Evolutionary conservation across 2,113 vertebrate genomes (phyloP), one percentile per base, ranked within the genome.

Genomic region (Atractosteus spatula): DNA sequence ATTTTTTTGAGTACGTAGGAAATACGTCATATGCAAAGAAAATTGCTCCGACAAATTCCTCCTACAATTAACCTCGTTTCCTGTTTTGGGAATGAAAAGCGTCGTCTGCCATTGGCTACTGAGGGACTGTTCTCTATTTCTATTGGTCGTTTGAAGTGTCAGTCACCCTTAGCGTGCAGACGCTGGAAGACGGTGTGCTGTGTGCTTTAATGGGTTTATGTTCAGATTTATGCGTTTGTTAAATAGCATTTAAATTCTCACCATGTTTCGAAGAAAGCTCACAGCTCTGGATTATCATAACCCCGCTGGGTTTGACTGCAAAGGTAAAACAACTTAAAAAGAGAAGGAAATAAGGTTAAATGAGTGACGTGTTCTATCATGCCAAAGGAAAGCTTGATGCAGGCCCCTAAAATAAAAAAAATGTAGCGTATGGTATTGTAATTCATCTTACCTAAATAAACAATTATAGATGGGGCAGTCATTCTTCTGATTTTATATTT

Each of bases 281-380:
- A 90, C 93, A 55, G 94, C 96, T 0, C 86, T 98, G 4, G 96
- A 98, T 57, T 98, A 98, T 70, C 96, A 98, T 80, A 96, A 97
- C 70, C 95, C 96, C 0, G 42, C 79, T 2, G 90, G 86, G 17
- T 98, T 98, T 81, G 94, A 96, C 80, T 93, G 91, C 79, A 92
- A 86, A 92, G 96, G 95, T 97, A 83, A 87, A 87, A 44, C 8
- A 12, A 29, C 29, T 29, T 29, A 29, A 29, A 29, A 29, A 1
- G 14, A 12, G n/a, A 55, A 29, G 29, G n/a, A 3, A 29, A 14
- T 10, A 42, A 7, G 61, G 1, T 0, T 13, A 3, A 44, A 5
- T 3, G 62, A 62, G 29, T 57, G 64, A 67, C 62, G 55, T 65
- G 13, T 0, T 8, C 5, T 0, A 3, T 29, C 29, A 29, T 29